These are phyloP conservation scores for Tragulus kanchil DNA, from an alignment of 2,113 vertebrate genomes.

Conservation along the genomic window DNA sequence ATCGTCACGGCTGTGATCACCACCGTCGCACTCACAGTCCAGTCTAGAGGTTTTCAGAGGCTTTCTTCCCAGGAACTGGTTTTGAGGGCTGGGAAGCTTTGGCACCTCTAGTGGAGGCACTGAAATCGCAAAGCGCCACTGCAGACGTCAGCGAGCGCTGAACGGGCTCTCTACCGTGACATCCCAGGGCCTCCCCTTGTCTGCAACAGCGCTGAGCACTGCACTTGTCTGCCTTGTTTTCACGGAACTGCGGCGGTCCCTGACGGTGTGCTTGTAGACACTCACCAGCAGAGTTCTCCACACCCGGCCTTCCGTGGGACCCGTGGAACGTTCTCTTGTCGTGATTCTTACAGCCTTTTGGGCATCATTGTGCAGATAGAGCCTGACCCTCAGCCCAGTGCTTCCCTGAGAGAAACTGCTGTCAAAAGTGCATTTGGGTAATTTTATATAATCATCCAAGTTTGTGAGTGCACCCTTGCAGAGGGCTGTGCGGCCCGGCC, in stretches of 20 bases:
- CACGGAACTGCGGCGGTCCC: too few species aligned
- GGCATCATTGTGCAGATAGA: fast-evolving
- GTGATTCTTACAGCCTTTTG: background rate
- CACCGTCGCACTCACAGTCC: background rate
- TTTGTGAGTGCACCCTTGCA: background rate
- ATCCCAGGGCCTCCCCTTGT: fast-evolving
- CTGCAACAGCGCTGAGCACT: fast-evolving
- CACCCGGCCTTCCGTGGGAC: background rate
- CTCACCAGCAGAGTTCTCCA: background rate
- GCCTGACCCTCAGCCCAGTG: background rate
- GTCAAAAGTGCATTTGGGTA: background rate
- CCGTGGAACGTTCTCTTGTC: background rate
- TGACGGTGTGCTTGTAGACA: background rate
- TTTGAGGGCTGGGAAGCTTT: background rate
- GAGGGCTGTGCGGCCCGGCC: background rate
- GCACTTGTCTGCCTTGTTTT: too few species aligned
- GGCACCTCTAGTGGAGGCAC: background rate
- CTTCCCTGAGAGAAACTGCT: background rate
- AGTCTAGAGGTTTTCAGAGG: background rate
- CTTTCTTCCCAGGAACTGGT: background rate
- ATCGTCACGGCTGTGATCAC: fast-evolving
- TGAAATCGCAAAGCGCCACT: background rate
- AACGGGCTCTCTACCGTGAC: fast-evolving
- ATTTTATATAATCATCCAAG: background rate
- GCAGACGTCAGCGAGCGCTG: background rate